Percentiles rank a stretch among this genome's conserved stretches.
phyloP scores from a whole-genome alignment of 2,888 invertebrate genomes.

The Nephrotoma appendiculata region DNA sequence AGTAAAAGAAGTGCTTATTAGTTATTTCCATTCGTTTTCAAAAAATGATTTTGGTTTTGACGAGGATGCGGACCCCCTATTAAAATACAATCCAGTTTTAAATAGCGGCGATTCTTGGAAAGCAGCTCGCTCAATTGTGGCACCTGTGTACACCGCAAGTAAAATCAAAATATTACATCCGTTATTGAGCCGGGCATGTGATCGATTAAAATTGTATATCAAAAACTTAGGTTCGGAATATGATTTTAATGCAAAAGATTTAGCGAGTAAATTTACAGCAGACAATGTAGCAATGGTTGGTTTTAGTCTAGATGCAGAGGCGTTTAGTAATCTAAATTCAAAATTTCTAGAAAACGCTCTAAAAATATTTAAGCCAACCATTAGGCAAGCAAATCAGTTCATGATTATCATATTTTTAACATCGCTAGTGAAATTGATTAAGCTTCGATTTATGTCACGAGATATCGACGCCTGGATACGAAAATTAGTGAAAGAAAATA shows the following conservation, averaged over 20 bases:
- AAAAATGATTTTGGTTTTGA: constrained; percentile 25
- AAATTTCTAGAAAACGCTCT: constrained; percentile 11
- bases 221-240: background rate
- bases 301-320: constrained; percentile 11
- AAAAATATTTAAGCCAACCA: constrained; percentile 8
- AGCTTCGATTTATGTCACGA: background rate
- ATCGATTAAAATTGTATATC: background rate
- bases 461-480: background rate
- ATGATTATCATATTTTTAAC: constrained; percentile 6
- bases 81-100: constrained; percentile 26
- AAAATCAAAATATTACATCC: constrained; percentile 20
- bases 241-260: background rate
- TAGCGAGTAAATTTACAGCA: constrained; percentile 10
- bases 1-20: constrained; percentile 21
- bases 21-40: constrained; percentile 25
- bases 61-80: constrained; percentile 27
- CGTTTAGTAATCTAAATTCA: constrained; percentile 13
- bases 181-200: background rate
- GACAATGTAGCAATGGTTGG: constrained; percentile 11
- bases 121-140: constrained; percentile 23
- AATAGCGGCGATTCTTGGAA: constrained; percentile 31
- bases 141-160: constrained; percentile 32
- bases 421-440: background rate
- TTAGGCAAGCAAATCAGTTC: background rate
- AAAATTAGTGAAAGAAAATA: constrained; percentile 31